Evolutionary conservation across 1,140 invertebrate species (phyloP).

Genomic region (Sarcophaga bullata): DNA sequence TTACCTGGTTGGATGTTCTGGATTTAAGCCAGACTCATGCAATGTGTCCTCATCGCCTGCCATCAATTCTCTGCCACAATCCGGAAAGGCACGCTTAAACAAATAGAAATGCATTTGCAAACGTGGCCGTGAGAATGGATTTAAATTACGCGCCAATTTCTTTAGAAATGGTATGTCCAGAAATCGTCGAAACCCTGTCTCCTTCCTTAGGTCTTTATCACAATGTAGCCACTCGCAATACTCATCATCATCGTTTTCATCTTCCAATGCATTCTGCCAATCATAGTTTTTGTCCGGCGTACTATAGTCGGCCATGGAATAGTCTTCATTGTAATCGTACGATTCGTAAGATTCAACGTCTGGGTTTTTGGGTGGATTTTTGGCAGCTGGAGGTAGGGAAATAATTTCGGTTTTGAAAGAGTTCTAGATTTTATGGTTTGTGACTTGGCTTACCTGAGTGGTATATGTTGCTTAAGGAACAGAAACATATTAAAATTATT

Average conservation of each 20-base stretch:
- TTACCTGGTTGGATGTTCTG: conserved; percentile 54
- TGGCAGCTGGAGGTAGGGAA: neutral
- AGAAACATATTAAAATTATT: neutral
- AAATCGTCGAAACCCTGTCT: conserved; percentile 51
- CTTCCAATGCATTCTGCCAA: conserved; percentile 46
- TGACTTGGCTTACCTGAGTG: neutral
- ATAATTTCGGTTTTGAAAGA: neutral
- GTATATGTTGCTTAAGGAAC: neutral
- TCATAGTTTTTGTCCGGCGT: neutral
- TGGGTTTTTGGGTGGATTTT: neutral
- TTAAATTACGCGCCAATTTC: conserved; percentile 56
- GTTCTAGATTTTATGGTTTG: neutral
- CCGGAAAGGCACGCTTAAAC: conserved; percentile 52
- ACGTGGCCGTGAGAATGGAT: conserved; percentile 50
- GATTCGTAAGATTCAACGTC: neutral
- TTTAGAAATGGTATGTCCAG: conserved; percentile 56
- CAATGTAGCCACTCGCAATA: conserved; percentile 55
- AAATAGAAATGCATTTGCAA: conserved; percentile 59
- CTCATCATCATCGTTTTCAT: conserved; percentile 53
- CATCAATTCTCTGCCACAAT: conserved; percentile 55
- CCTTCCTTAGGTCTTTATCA: conserved; percentile 56
- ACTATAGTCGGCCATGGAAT: neutral
- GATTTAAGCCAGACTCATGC: conserved; percentile 50
- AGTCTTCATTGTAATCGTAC: conserved; percentile 19
- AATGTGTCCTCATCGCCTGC: conserved; percentile 45